These are phyloP conservation scores for Plusia festucae DNA, from an alignment of 2,888 invertebrate genomes.

Conservation along the genomic window DNA sequence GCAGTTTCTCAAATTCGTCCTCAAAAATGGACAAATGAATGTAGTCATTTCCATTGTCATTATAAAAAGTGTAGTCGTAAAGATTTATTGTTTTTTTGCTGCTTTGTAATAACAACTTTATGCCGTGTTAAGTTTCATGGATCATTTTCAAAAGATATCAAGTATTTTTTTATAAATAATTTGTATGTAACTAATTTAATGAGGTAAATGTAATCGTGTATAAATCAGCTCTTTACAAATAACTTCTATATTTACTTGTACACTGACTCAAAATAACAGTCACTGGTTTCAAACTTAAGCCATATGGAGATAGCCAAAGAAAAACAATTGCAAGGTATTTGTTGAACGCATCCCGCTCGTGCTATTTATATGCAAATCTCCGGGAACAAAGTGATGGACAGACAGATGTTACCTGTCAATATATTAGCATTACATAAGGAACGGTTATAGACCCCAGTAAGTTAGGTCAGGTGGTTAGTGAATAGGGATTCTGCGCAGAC, in stretches of 20 bases:
- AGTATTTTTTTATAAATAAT: no score
- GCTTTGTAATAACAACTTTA: no score
- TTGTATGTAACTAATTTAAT: no score
- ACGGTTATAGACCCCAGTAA: slow-evolving; percentile 42
- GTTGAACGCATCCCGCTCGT: slow-evolving; percentile 41
- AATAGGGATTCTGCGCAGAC: slow-evolving; percentile 21
- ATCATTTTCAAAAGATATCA: no score
- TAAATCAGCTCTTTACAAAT: neutral
- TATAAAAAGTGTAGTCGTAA: no score
- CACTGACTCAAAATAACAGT: slow-evolving; percentile 14
- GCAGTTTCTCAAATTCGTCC: no score
- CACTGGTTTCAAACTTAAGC: slow-evolving; percentile 27
- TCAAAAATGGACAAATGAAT: no score
- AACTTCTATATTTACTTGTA: slow-evolving; percentile 8
- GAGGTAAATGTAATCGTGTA: no score
- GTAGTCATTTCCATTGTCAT: no score
- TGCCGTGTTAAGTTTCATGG: no score
- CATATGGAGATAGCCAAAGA: slow-evolving; percentile 39
- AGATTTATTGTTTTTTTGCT: no score
- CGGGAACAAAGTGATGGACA: slow-evolving; percentile 60
- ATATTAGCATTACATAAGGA: slow-evolving; percentile 66
- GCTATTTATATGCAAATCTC: slow-evolving; percentile 69
- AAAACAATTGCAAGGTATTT: slow-evolving; percentile 51
- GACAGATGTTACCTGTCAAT: slow-evolving; percentile 60
- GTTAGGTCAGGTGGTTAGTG: slow-evolving; percentile 41